Conservation (phyloP, 2,888 invertebrate genomes). For the Morpho achilles region DNA sequence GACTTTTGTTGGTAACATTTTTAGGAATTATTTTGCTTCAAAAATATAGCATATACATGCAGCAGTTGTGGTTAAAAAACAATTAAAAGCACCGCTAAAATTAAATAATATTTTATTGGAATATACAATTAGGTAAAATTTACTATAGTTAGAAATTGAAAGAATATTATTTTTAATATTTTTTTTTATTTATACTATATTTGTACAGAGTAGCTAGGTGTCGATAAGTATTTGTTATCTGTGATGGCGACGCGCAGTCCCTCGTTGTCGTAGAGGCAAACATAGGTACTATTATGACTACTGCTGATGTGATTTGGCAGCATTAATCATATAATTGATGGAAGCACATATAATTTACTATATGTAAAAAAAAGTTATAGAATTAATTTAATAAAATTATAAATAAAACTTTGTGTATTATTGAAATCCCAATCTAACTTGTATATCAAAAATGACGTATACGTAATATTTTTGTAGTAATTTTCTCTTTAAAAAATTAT, state of each 20-base stretch:
- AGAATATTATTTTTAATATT: neutral
- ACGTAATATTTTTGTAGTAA: too few species aligned
- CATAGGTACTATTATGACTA: slow-evolving; percentile 66
- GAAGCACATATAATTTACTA: slow-evolving; percentile 74
- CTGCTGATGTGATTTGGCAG: slow-evolving; percentile 64
- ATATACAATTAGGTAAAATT: too few species aligned
- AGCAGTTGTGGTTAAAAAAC: too few species aligned
- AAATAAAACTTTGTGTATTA: slow-evolving; percentile 60
- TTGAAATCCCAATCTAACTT: slow-evolving; percentile 27
- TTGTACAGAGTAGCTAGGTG: neutral
- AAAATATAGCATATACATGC: too few species aligned
- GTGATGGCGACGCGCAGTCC: slow-evolving; percentile 20
- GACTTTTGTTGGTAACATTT: too few species aligned
- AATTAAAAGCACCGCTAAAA: too few species aligned
- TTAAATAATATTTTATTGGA: too few species aligned
- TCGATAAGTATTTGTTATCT: slow-evolving; percentile 2
- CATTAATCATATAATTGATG: slow-evolving; percentile 72
- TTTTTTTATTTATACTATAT: neutral
- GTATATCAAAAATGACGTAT: too few species aligned
- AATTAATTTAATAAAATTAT: slow-evolving; percentile 79
- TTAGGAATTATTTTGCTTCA: too few species aligned
- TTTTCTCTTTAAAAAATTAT: too few species aligned
- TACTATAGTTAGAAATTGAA: too few species aligned
- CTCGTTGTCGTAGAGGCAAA: slow-evolving; percentile 66
- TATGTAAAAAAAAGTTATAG: slow-evolving; percentile 77